These are phyloP conservation scores for Pinctada fucata DNA, from an alignment of 2,888 invertebrate species.

Conservation along the genomic window DNA sequence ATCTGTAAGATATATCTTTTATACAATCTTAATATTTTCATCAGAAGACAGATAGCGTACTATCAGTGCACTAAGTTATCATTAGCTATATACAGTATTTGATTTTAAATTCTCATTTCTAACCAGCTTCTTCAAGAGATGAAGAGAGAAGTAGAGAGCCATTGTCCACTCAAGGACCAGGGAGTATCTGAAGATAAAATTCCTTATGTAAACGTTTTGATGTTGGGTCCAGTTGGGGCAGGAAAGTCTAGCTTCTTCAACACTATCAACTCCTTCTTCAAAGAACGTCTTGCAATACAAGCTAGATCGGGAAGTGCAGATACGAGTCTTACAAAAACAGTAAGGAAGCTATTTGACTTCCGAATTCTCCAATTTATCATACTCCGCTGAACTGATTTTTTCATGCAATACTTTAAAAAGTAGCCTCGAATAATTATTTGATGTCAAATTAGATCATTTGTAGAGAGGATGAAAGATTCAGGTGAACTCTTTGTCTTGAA, in stretches of 20 bases:
- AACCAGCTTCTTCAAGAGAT: background rate
- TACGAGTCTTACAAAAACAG: constrained; percentile 32
- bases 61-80: no score
- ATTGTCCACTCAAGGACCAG: constrained; percentile 30
- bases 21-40: no score
- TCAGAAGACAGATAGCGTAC: no score
- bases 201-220: constrained; percentile 32
- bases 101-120: background rate
- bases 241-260: constrained; percentile 44
- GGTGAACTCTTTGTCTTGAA: no score
- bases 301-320: constrained; percentile 36
- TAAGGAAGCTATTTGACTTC: background rate
- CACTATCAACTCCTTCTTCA: constrained; percentile 34
- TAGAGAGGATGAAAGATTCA: no score
- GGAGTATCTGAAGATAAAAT: constrained; percentile 22
- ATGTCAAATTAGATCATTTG: no score
- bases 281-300: constrained; percentile 18
- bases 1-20: no score
- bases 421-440: no score
- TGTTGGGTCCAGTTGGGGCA: constrained; percentile 36
- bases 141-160: constrained; percentile 5
- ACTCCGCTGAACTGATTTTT: no score
- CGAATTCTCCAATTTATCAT: no score
- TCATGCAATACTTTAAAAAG: background rate
- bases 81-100: no score